Conservation (phyloP, 2,113 vertebrate genomes). For the Syngnathus scovelli region DNA sequence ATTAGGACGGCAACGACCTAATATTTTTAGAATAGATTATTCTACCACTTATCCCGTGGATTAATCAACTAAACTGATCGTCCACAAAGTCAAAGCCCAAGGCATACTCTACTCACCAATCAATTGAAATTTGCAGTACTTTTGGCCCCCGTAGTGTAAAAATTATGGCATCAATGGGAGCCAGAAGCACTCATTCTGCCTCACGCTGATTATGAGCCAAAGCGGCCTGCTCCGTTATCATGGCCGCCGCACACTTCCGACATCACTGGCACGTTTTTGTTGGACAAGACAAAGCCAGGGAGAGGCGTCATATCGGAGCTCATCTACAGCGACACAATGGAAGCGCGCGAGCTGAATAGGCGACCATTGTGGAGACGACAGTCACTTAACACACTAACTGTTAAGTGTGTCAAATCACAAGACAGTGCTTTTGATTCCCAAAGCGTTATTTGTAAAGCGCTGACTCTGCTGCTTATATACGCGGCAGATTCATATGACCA, state of each 20-base stretch:
- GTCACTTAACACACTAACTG: background rate
- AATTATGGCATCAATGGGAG: background rate
- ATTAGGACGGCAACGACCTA: background rate
- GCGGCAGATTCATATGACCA: background rate
- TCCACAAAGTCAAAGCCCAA: background rate
- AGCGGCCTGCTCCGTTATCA: background rate
- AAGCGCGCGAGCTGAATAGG: background rate
- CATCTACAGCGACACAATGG: background rate
- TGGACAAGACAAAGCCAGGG: background rate
- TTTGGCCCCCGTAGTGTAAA: background rate
- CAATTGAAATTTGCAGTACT: background rate
- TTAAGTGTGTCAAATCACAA: background rate
- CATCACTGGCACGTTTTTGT: background rate
- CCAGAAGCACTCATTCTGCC: background rate
- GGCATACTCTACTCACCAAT: background rate
- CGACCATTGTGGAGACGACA: background rate
- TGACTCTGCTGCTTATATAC: background rate
- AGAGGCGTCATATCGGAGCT: background rate
- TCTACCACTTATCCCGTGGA: no score
- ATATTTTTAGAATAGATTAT: no score
- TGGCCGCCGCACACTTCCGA: background rate
- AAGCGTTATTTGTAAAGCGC: background rate
- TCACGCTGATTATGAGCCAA: background rate
- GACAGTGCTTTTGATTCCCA: background rate
- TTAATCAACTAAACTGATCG: no score